phyloP scores from a whole-genome alignment of 2,113 vertebrate species.

The Copsychus sechellarum region DNA sequence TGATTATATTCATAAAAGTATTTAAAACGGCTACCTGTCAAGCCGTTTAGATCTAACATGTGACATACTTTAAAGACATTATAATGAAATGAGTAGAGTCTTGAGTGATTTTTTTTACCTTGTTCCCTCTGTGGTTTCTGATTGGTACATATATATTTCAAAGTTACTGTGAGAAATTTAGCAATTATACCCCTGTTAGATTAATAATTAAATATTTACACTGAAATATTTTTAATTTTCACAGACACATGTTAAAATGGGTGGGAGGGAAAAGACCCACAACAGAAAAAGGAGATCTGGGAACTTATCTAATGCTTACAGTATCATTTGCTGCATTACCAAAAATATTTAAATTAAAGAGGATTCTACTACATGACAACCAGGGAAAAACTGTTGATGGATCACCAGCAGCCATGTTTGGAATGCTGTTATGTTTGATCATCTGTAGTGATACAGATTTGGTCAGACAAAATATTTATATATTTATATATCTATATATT shows the following conservation, averaged over 20 bases:
- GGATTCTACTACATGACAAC: not conserved
- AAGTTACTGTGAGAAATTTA: not conserved
- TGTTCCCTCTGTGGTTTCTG: not conserved
- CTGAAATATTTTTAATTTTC: not conserved
- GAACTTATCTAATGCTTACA: not conserved
- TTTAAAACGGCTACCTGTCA: slow-evolving; percentile 35
- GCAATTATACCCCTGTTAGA: not conserved
- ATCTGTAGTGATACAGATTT: not conserved
- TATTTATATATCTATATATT: not conserved
- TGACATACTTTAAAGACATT: slow-evolving; percentile 15
- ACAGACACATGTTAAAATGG: not conserved
- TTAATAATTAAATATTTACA: not conserved
- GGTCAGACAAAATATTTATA: not conserved
- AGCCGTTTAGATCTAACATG: not conserved
- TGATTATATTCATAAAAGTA: slow-evolving; percentile 42
- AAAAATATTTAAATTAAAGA: not conserved
- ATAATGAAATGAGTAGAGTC: not conserved
- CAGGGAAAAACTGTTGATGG: not conserved
- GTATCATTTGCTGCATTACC: not conserved
- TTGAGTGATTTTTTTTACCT: not conserved
- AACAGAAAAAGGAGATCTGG: not conserved
- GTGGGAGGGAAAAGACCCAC: too few relatives aligned
- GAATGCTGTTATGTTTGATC: not conserved
- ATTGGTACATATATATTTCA: not conserved
- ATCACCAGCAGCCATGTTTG: not conserved